Percentiles rank a stretch among this genome's conserved stretches.
phyloP scores from a whole-genome alignment of 35 echinoderm and acorn worm species.

The Patiria miniata region DNA sequence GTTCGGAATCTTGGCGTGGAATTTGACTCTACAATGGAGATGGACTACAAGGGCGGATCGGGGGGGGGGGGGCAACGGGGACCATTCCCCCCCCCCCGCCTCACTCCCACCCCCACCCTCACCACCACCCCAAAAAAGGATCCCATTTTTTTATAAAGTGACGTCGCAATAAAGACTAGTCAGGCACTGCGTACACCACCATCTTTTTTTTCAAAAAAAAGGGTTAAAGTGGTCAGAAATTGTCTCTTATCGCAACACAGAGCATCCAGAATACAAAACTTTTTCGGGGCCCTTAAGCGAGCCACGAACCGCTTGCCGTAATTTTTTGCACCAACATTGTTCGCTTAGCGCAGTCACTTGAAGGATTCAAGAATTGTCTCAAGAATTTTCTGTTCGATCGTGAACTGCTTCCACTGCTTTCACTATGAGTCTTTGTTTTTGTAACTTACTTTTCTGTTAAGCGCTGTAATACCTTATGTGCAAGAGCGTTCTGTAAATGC shows the following conservation, averaged over 20 bases:
- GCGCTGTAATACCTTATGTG: no score
- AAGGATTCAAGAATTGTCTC: conserved; percentile 11
- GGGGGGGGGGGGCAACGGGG: no score
- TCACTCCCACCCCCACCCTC: neutral
- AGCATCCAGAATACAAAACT: neutral
- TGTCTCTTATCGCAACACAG: neutral
- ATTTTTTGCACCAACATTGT: no score
- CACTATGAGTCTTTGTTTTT: no score
- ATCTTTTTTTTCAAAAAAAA: neutral
- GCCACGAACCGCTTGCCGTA: no score
- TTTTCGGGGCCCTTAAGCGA: no score
- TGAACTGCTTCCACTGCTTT: no score
- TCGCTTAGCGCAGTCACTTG: neutral
- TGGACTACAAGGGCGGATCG: no score
- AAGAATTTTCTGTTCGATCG: no score
- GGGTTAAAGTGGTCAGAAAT: no score
- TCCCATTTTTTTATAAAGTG: neutral
- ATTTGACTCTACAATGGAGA: neutral
- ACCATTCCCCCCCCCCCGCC: neutral
- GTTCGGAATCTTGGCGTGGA: conserved; percentile 23
- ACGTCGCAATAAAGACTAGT: neutral
- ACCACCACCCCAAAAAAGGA: neutral
- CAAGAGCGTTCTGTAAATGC: no score
- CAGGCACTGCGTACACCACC: conserved; percentile 23
- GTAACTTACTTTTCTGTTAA: no score